Base-by-base conservation (phyloP, 2,113 vertebrate species). In the Misgurnus anguillicaudatus region DNA sequence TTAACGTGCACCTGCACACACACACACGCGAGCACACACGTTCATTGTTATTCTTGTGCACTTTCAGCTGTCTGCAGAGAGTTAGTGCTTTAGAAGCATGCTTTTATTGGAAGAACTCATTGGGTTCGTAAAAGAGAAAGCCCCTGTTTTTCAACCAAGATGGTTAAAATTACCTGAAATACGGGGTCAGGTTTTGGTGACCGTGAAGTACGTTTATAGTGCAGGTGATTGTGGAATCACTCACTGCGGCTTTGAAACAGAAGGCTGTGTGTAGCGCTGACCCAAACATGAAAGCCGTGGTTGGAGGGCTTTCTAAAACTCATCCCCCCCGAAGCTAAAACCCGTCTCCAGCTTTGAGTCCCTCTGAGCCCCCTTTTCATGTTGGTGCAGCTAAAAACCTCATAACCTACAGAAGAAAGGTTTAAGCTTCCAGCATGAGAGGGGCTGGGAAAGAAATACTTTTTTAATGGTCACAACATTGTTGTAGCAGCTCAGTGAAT, bases 331-430 rank as follows among this genome's bases (percentile, higher is more conserved):
- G 42, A 31, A 82, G 71, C 77, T 51, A 69, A 45, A 53, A 72
- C 81, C 78, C 38, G 74, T 72, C 66, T 74, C 45, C 60, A 19
- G 74, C 74, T 76, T 76, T 64, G 60, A 76, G 47, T 61, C 60
- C 73, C 73, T 45, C 60, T 64, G 64, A 79, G 77, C 42, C 72
- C 55, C 24, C 73, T 79, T 79, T 83, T 83, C 81, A 79, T 79
- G 77, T 68, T 61, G 67, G 67, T 64, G 68, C 61, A 48, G 45
- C 78, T 79, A 70, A 72, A 68, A 79, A 60, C 57, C 76, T 62
- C 77, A 66, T 75, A 75, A 82, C 57, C 71, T 65, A 55, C 71
- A 36, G 63, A 53, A 83, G 81, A 64, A 78, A 64, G 57, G 38
- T 57, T 42, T 13, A 70, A 64, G 73, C 80, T 71, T 45, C 42